A percentile compares a stretch with the other conserved stretches of the same genome.
Conservation (phyloP, 1,140 invertebrate genomes). For the Adoxophyes honmai region DNA sequence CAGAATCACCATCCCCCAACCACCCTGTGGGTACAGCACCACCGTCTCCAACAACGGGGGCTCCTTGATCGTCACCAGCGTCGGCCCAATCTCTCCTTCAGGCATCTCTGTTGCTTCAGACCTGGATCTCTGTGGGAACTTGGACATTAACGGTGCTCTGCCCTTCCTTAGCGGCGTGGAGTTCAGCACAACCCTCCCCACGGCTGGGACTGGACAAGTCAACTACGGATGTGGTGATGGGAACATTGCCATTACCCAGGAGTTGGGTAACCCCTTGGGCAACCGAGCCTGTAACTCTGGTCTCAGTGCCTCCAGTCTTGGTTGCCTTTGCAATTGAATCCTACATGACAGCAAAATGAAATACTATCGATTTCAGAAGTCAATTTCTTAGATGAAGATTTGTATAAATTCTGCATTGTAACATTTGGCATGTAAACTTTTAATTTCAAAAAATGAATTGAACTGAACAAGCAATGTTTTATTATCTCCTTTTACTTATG, state of each 20-base stretch:
- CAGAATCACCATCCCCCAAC: no score
- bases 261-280: not conserved
- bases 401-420: no score
- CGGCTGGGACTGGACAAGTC: not conserved
- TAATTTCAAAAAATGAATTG: no score
- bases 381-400: no score
- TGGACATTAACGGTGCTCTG: constrained; percentile 31
- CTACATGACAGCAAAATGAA: no score
- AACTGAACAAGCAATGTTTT: no score
- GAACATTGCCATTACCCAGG: not conserved
- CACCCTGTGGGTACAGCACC: not conserved
- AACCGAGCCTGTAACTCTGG: not conserved
- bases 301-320: no score
- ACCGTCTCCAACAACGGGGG: constrained; percentile 21
- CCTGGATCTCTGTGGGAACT: constrained; percentile 33
- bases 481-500: no score
- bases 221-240: constrained; percentile 18
- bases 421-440: no score
- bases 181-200: constrained; percentile 7
- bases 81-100: constrained; percentile 30
- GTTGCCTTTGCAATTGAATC: no score
- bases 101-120: constrained; percentile 36
- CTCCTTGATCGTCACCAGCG: constrained; percentile 24
- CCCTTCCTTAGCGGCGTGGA: constrained; percentile 3
- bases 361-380: no score